Percentiles rank a stretch among this genome's conserved stretches.
phyloP scores from a whole-genome alignment of 1,140 invertebrate genomes.

The Pseudoatta argentina region DNA sequence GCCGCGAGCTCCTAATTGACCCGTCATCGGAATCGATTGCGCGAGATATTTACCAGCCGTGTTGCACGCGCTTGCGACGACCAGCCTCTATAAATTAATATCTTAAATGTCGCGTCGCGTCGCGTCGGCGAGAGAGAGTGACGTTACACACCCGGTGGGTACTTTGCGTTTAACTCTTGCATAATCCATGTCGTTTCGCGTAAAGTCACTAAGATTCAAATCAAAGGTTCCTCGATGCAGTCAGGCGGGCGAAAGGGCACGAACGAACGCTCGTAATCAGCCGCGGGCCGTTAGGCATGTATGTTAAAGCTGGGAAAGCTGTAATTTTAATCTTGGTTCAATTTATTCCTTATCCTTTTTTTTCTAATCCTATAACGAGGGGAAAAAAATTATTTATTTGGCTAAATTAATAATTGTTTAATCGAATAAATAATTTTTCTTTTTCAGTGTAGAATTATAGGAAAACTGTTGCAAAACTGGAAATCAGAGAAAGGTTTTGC shows the following conservation, averaged over 20 bases:
- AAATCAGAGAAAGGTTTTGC: no score
- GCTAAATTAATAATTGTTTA: no score
- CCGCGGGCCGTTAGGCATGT: conserved; percentile 54
- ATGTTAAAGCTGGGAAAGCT: conserved; percentile 69
- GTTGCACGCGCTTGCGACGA: neutral
- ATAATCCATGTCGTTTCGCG: conserved; percentile 52
- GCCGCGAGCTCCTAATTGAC: conserved; percentile 60
- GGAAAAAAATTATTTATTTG: no score
- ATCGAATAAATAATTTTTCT: no score
- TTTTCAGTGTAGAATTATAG: no score
- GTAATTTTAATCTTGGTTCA: conserved; percentile 25
- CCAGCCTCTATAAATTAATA: conserved; percentile 60
- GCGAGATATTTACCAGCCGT: conserved; percentile 30
- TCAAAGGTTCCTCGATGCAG: conserved; percentile 59
- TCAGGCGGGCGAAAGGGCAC: conserved; percentile 62
- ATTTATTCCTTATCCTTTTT: no score
- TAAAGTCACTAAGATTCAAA: conserved; percentile 36
- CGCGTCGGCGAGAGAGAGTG: conserved; percentile 40
- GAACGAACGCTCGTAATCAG: conserved; percentile 20
- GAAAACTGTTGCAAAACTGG: no score
- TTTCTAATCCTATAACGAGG: no score
- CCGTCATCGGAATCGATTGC: conserved; percentile 64
- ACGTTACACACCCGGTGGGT: conserved; percentile 31
- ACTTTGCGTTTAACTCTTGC: conserved; percentile 47
- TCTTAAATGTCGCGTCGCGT: conserved; percentile 41